These are phyloP conservation scores for Agriopis leucophaearia DNA, from an alignment of 2,888 invertebrate genomes.

Conservation along the genomic window DNA sequence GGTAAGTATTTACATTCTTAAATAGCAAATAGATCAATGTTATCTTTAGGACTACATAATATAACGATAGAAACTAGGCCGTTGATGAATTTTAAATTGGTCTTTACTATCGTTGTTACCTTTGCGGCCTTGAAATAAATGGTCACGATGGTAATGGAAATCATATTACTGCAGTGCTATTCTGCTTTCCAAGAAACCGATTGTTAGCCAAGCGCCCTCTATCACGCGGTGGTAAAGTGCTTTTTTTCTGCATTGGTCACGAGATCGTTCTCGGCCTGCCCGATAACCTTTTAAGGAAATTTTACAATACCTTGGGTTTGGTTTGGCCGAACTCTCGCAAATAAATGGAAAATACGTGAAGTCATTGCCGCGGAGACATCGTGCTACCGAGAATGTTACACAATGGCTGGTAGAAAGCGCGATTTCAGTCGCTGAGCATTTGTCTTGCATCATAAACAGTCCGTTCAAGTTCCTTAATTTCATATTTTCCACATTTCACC, in stretches of 20 bases:
- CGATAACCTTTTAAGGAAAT: slow-evolving; percentile 42
- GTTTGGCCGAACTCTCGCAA: slow-evolving; percentile 18
- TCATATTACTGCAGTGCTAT: slow-evolving; percentile 4
- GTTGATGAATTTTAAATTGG: slow-evolving; percentile 22
- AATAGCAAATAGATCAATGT: slow-evolving; percentile 10
- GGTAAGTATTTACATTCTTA: neutral
- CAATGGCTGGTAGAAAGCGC: slow-evolving; percentile 75
- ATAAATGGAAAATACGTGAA: slow-evolving; percentile 51
- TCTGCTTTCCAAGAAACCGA: slow-evolving; percentile 15
- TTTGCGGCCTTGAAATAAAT: slow-evolving; percentile 14
- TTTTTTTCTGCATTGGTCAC: slow-evolving; percentile 37
- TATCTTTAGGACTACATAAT: too few relatives aligned
- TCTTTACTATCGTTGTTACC: slow-evolving; percentile 13
- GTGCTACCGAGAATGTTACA: slow-evolving; percentile 68
- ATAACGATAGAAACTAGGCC: slow-evolving; percentile 8
- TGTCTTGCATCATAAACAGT: slow-evolving; percentile 68
- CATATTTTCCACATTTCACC: slow-evolving; percentile 25
- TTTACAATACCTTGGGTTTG: slow-evolving; percentile 32
- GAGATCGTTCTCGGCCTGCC: slow-evolving; percentile 33
- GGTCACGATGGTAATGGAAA: slow-evolving; percentile 15
- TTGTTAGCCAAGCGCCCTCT: slow-evolving; percentile 26
- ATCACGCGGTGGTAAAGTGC: slow-evolving; percentile 13
- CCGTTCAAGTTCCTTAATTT: slow-evolving; percentile 40
- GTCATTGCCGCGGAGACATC: slow-evolving; percentile 57
- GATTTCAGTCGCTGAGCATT: slow-evolving; percentile 70